Evolutionary conservation across 2,888 invertebrate species (phyloP).

Genomic region (Arctia plantaginis): DNA sequence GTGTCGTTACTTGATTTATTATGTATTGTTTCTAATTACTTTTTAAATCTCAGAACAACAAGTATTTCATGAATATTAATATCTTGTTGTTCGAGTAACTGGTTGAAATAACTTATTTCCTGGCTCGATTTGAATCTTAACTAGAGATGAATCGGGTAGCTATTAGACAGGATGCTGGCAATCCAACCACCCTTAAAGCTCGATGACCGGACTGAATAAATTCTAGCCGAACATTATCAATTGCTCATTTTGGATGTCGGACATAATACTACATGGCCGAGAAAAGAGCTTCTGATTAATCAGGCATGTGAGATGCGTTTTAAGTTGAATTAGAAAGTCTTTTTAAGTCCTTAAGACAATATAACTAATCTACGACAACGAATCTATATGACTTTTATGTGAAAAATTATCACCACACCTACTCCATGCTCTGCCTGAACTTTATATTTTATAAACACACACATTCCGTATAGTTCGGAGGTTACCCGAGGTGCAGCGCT

Average conservation of each 20-base stretch:
- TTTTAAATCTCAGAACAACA: slow-evolving; percentile 26
- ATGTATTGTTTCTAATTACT: slow-evolving; percentile 41
- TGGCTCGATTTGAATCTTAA: slow-evolving; percentile 19
- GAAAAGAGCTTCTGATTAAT: no score
- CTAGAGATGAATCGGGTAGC: not conserved
- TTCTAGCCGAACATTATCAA: no score
- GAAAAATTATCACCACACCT: no score
- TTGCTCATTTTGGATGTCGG: no score
- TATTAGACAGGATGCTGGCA: no score
- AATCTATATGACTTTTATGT: no score
- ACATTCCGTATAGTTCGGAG: not conserved
- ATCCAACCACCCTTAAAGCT: no score
- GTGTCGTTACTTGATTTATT: slow-evolving; percentile 52
- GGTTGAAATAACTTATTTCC: slow-evolving; percentile 28
- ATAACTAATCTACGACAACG: no score
- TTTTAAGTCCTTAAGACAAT: not conserved
- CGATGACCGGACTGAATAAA: no score
- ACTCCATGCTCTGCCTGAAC: no score
- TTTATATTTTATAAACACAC: not conserved
- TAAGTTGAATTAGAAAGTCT: not conserved
- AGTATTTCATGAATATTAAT: slow-evolving; percentile 35
- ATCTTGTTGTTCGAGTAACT: slow-evolving; percentile 34
- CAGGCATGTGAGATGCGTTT: no score
- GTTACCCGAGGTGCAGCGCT: not conserved
- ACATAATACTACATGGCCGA: no score